Evolutionary conservation across 2,888 invertebrate species (phyloP), one percentile per base, ranked within the genome.

Genomic region (Thymelicus lineola): DNA sequence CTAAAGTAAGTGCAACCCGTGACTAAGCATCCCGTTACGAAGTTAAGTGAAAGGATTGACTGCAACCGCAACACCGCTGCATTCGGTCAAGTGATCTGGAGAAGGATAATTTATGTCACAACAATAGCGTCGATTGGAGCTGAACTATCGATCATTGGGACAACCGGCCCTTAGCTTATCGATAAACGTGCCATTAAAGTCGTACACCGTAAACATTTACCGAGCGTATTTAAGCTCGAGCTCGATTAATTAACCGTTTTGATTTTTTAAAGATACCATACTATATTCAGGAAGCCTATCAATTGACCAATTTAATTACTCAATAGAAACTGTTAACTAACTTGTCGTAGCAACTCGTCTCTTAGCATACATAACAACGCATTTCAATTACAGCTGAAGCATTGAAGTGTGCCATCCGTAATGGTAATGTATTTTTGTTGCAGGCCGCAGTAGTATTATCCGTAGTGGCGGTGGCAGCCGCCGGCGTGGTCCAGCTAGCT

Each of bases 1-100:
- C 93, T 77, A 93, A 90, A 93, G 93, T 93, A 92, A 93, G 93
- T 93, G 87, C n/a, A 71, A 17, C 71, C 71, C 71, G 77, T 75
- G 77, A 73, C 64, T 70, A 63, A 63, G 38, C 74, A 74, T 78
- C 77, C 76, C 73, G 74, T 75, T 75, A 61, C 61, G 70, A 66
- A 74, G 58, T 74, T 72, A 78, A 84, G 89, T 90, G 90, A 90
- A 90, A 89, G 87, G 88, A 88, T 83, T 75, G 71, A 66, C 72
- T 70, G 74, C 70, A 72, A 58, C 42, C 57, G 45, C 45, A 61
- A 63, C 63, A 53, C 64, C 42, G 64, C 67, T 65, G 70, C 53
- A 62, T 50, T 46, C 35, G 62, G 48, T 46, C 14, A 65, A 75
- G 71, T 74, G 74, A 73, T 75, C 72, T 70, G 76, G 75, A 76